Conservation (phyloP, 2,113 vertebrate genomes). For the Malurus alboscapulatus region DNA sequence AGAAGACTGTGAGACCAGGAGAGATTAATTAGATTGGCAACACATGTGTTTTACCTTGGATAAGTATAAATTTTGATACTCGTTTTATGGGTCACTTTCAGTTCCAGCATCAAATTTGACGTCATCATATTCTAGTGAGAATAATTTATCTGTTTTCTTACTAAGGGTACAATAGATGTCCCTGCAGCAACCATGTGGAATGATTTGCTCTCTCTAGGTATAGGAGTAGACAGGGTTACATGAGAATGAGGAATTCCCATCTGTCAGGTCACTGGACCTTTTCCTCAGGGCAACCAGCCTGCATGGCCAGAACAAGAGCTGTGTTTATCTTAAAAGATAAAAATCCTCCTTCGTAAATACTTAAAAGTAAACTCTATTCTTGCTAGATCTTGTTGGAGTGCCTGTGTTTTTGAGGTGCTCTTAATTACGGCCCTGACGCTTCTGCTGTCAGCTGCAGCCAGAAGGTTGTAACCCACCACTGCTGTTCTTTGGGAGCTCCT, state of each 20-base stretch:
- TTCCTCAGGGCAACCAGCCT: not conserved
- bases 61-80: not conserved
- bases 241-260: not conserved
- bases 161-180: not conserved
- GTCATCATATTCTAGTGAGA: not conserved
- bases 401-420: not conserved
- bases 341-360: not conserved
- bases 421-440: not conserved
- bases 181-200: not conserved
- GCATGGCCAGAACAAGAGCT: not conserved
- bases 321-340: not conserved
- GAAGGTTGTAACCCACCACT: not conserved
- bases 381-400: not conserved
- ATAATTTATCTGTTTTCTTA: not conserved
- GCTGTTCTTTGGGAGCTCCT: not conserved
- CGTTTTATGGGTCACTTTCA: not conserved
- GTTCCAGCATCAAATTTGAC: not conserved
- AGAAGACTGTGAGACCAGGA: not conserved
- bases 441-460: not conserved
- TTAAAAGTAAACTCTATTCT: not conserved
- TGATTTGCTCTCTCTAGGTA: not conserved
- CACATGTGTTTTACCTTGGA: not conserved
- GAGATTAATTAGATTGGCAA: not conserved
- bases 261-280: not conserved
- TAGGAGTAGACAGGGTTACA: not conserved